phyloP scores from a whole-genome alignment of 2,888 invertebrate genomes.

The Drosophila mulleri region DNA sequence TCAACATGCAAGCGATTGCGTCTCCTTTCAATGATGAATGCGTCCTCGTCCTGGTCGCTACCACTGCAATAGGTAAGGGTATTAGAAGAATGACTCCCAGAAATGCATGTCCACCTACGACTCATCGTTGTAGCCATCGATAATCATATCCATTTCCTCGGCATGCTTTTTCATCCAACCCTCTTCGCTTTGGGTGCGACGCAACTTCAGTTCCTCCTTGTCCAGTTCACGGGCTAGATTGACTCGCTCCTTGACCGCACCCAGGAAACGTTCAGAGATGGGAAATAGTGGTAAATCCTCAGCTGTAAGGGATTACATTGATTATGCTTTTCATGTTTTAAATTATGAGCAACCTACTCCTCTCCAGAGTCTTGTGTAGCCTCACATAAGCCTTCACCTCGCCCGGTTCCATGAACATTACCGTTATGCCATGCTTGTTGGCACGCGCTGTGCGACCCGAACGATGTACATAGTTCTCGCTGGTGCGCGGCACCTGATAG shows the following conservation, averaged over 20 bases:
- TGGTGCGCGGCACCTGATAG: conserved; percentile 97
- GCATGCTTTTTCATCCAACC: conserved; percentile 95
- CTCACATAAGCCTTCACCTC: conserved; percentile 93
- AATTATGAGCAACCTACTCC: conserved; percentile 87
- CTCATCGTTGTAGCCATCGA: conserved; percentile 89
- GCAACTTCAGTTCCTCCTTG: conserved; percentile 88
- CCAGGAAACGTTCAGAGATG: conserved; percentile 87
- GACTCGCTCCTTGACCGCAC: conserved; percentile 90
- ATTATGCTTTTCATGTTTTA: not conserved
- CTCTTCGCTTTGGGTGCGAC: conserved; percentile 88
- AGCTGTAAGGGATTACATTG: conserved; percentile 85
- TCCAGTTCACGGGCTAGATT: conserved; percentile 93
- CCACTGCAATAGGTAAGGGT: conserved; percentile 48
- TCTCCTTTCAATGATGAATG: conserved; percentile 80
- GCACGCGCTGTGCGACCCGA: conserved; percentile 98
- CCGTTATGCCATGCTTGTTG: conserved; percentile 93
- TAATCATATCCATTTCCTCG: conserved; percentile 95
- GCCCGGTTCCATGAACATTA: conserved; percentile 95
- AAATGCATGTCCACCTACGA: conserved; percentile 64
- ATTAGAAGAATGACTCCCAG: not conserved
- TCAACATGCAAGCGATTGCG: conserved; percentile 82
- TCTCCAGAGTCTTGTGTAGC: conserved; percentile 93
- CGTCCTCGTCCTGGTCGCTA: conserved; percentile 83
- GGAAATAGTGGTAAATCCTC: conserved; percentile 94
- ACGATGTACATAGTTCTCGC: conserved; percentile 98